phyloP scores from a whole-genome alignment of 2,888 invertebrate genomes.

The Chesias legatella region DNA sequence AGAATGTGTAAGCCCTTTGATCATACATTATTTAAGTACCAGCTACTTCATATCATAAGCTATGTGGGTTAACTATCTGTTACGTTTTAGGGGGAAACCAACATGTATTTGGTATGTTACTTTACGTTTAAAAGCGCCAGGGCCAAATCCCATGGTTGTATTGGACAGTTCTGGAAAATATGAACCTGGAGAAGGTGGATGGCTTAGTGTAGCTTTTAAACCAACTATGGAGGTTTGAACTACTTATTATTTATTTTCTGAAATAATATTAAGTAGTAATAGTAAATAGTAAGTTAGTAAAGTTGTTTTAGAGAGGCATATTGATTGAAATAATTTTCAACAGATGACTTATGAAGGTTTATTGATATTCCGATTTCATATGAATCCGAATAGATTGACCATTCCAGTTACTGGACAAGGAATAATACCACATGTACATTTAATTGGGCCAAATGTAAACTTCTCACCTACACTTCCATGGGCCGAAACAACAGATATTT shows the following conservation, averaged over 20 bases:
- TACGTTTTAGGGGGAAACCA: conserved; percentile 72
- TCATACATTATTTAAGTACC: conserved; percentile 23
- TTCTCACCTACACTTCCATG: conserved; percentile 84
- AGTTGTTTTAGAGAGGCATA: background rate
- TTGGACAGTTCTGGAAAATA: conserved; percentile 68
- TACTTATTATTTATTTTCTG: too few relatives aligned
- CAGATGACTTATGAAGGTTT: conserved; percentile 67
- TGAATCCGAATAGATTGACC: conserved; percentile 68
- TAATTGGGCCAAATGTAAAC: conserved; percentile 70
- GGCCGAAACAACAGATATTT: conserved; percentile 77
- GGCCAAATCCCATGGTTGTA: conserved; percentile 53
- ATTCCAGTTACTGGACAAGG: conserved; percentile 77
- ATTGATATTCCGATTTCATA: conserved; percentile 68
- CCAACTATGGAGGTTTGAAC: conserved; percentile 66
- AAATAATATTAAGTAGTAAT: too few relatives aligned
- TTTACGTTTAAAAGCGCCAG: conserved; percentile 51
- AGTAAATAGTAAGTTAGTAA: too few relatives aligned
- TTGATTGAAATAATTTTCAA: conserved; percentile 17
- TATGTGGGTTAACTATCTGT: background rate
- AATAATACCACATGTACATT: conserved; percentile 71
- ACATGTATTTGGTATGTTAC: conserved; percentile 78
- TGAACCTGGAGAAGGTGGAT: conserved; percentile 68
- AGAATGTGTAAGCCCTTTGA: conserved; percentile 74
- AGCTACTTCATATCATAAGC: conserved; percentile 1
- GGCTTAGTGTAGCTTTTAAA: conserved; percentile 79